Evolutionary conservation across 2,797 vertebrate genomes (phyloP), one percentile per base, ranked within the genome.

Genomic region (Sciurus vulgaris): DNA sequence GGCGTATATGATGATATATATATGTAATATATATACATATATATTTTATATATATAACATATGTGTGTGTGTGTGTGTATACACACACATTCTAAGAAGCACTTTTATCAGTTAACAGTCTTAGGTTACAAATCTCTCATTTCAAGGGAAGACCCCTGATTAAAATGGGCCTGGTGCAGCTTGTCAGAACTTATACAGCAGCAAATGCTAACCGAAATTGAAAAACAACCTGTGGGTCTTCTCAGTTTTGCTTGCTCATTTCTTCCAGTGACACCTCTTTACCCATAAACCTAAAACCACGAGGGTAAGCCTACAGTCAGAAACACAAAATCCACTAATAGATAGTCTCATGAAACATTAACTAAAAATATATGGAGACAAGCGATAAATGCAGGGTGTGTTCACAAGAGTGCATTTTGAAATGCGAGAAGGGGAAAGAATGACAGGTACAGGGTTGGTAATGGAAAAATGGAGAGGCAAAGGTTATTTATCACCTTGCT

Each of bases 281-380:
- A 41, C 76, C 38, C 41, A 8, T 38, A 61, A 44, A 90, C 84
- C 87, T 47, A 51, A 83, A 85, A 88, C 41, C 26, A 1, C 44
- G 41, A 76, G 20, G 81, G 79, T 89, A 70, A 86, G 47, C 17
- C 59, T 74, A n/a, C 77, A 70, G 84, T 89, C 44, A 35, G 89
- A 94, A 95, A 83, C 61, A 14, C 33, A 13, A 81, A 96, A 95
- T 94, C 95, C 82, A 76, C 86, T 59, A 88, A 12, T 88, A 94
- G 94, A 94, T 95, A 95, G 33, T 96, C 51, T 92, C 79, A 95
- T 96, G 94, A 97, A 97, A 97, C 97, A 97, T 97, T 97, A 97
- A 97, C 97, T 95, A 89, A 92, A 93, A 94, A 89, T 93, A 67
- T 86, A 92, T 93, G 95, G 88, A 93, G 65, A 93, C 41, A 13